Evolutionary conservation across 2,888 invertebrate species (phyloP).

Genomic region (Pseudoips prasinana): DNA sequence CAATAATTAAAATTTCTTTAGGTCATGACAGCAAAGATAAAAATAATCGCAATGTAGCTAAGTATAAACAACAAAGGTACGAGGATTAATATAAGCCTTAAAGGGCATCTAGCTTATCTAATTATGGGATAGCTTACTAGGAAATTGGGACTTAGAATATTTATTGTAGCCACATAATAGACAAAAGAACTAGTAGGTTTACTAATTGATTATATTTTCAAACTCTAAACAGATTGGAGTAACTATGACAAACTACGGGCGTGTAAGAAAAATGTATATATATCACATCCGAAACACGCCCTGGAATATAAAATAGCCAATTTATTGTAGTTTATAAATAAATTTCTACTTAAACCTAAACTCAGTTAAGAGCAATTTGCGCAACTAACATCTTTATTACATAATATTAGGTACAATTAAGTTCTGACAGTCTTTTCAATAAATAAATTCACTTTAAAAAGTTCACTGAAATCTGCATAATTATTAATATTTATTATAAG

Average conservation of each 20-base stretch:
- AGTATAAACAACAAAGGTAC: too few species aligned
- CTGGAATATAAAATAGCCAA: too few species aligned
- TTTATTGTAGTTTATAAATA: too few species aligned
- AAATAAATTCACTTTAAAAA: slow-evolving; percentile 42
- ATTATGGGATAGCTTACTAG: slow-evolving; percentile 11
- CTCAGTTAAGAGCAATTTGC: not conserved
- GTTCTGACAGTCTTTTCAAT: slow-evolving; percentile 52
- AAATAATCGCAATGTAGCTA: too few species aligned
- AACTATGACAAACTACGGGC: slow-evolving; percentile 13
- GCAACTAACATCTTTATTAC: slow-evolving; percentile 27
- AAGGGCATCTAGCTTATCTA: slow-evolving; percentile 36
- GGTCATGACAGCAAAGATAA: too few species aligned
- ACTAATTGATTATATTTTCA: slow-evolving; percentile 20
- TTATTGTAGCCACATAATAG: slow-evolving; percentile 1
- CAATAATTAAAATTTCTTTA: too few species aligned
- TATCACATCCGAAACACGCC: slow-evolving; percentile 7
- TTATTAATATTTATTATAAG: slow-evolving; percentile 1
- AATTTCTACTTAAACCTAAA: slow-evolving; percentile 14
- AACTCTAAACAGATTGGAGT: slow-evolving; percentile 14
- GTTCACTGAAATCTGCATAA: slow-evolving; percentile 23
- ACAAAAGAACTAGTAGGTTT: slow-evolving; percentile 9
- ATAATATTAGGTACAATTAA: slow-evolving; percentile 35
- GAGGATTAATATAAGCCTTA: slow-evolving; percentile 11
- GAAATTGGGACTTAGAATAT: slow-evolving; percentile 10
- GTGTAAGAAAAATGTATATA: slow-evolving; percentile 7